Conservation (phyloP, 2,888 invertebrate species). For the Ophion ventricosus region DNA sequence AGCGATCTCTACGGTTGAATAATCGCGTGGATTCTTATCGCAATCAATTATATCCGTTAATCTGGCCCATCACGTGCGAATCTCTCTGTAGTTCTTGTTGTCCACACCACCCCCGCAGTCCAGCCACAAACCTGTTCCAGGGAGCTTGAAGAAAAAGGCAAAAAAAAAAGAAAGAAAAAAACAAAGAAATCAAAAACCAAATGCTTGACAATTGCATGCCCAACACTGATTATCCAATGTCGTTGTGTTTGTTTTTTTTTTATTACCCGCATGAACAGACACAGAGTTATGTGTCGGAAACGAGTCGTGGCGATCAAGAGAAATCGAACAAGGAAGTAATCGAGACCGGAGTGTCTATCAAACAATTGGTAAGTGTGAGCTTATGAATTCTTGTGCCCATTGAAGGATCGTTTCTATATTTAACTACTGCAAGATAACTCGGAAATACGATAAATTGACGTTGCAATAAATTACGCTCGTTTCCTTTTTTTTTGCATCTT, state of each 20-base stretch:
- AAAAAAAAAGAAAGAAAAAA: neutral
- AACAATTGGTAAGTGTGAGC: constrained; percentile 83
- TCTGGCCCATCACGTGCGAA: constrained; percentile 3
- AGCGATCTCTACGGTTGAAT: too few species aligned
- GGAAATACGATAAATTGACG: neutral
- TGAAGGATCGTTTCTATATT: neutral
- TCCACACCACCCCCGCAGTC: neutral
- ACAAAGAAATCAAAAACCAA: constrained; percentile 15
- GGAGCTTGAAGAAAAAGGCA: neutral
- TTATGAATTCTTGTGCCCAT: constrained; percentile 39
- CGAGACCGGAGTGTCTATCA: constrained; percentile 84
- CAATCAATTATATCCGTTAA: neutral
- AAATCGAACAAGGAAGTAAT: constrained; percentile 82
- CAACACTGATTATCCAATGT: constrained; percentile 63
- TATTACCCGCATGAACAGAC: constrained; percentile 80
- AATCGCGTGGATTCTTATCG: too few species aligned
- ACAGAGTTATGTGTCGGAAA: constrained; percentile 82
- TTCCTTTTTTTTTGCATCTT: constrained; percentile 1
- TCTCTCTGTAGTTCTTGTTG: neutral
- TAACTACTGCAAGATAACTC: constrained; percentile 22
- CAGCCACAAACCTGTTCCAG: neutral
- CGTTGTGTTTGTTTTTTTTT: constrained; percentile 65
- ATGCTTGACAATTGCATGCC: constrained; percentile 55
- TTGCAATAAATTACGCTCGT: neutral
- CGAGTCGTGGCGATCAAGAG: constrained; percentile 80